These are phyloP conservation scores for Cephus nigrinus DNA, from an alignment of 2,888 invertebrate species.

Conservation along the genomic window DNA sequence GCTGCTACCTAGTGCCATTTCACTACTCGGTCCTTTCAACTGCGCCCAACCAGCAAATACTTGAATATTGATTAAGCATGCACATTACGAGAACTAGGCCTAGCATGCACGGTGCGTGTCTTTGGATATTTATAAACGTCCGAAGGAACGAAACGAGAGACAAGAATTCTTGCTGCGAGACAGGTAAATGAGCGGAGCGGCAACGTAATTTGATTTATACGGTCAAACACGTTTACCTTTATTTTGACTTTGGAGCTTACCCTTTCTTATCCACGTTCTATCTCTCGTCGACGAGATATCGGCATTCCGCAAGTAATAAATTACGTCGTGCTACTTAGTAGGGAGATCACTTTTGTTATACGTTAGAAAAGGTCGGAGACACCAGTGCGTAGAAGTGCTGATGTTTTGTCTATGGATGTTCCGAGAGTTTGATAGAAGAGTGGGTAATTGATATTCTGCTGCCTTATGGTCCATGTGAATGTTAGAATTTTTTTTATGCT, in stretches of 20 bases:
- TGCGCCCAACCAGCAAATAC: slow-evolving; percentile 33
- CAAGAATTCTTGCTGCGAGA: slow-evolving; percentile 8
- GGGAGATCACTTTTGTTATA: not conserved
- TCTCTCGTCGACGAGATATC: not conserved
- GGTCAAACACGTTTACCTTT: not conserved
- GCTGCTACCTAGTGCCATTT: not conserved
- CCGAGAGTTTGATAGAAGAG: not conserved
- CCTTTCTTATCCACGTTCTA: not conserved
- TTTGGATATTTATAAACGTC: slow-evolving; percentile 41
- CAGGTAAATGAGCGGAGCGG: slow-evolving; percentile 12
- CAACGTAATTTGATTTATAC: slow-evolving; percentile 20
- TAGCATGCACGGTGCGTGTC: slow-evolving; percentile 40
- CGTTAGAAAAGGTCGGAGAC: not conserved
- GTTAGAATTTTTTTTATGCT: not conserved
- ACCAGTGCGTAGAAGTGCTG: not conserved
- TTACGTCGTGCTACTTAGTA: not conserved
- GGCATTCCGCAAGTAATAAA: not conserved
- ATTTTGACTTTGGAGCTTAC: not conserved
- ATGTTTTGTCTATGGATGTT: not conserved
- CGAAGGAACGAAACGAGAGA: not conserved
- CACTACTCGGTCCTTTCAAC: not conserved
- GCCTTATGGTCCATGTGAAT: not conserved
- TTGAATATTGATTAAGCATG: slow-evolving; percentile 56
- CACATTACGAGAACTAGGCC: slow-evolving; percentile 43
- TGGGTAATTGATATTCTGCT: not conserved